phyloP scores from a whole-genome alignment of 2,797 vertebrate genomes.

The Poeciliopsis turneri region DNA sequence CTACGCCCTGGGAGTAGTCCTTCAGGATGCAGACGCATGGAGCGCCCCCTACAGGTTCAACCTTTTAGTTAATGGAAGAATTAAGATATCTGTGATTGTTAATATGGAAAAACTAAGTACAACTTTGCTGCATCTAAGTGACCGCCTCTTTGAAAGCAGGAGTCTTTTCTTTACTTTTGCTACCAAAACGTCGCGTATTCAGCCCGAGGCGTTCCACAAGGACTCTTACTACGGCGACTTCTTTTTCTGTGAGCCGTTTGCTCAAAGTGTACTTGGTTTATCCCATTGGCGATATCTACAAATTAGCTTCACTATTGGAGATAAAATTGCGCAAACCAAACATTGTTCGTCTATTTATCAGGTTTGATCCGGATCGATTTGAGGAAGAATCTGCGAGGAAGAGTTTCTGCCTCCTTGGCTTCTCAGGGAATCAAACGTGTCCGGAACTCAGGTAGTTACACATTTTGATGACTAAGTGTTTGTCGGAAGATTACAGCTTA shows the following conservation, averaged over 20 bases:
- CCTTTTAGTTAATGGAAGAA: neutral
- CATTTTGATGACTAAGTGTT: neutral
- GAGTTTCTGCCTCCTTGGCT: constrained; percentile 91
- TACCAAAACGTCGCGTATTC: too few species aligned
- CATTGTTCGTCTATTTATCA: constrained; percentile 48
- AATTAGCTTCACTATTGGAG: neutral
- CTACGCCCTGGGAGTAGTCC: constrained; percentile 93
- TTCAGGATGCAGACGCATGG: constrained; percentile 92
- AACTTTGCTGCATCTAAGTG: neutral
- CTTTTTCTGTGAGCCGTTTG: neutral
- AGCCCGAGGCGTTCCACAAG: neutral
- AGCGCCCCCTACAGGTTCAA: constrained; percentile 86
- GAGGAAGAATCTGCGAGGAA: constrained; percentile 84
- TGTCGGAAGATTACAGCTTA: neutral
- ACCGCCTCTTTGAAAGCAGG: neutral
- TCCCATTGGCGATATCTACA: neutral
- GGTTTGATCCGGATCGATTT: constrained; percentile 94
- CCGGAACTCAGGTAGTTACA: constrained; percentile 89
- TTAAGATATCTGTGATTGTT: neutral
- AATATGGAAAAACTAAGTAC: neutral
- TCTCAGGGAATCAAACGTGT: constrained; percentile 92
- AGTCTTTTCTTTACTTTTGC: too few species aligned
- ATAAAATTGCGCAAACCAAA: neutral
- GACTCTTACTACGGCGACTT: neutral
- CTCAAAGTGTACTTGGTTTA: neutral